Percentiles rank a stretch among this genome's conserved stretches.
Evolutionary conservation across 2,797 vertebrate species (phyloP).

Genomic region (Scolopax bukidnonensis): DNA sequence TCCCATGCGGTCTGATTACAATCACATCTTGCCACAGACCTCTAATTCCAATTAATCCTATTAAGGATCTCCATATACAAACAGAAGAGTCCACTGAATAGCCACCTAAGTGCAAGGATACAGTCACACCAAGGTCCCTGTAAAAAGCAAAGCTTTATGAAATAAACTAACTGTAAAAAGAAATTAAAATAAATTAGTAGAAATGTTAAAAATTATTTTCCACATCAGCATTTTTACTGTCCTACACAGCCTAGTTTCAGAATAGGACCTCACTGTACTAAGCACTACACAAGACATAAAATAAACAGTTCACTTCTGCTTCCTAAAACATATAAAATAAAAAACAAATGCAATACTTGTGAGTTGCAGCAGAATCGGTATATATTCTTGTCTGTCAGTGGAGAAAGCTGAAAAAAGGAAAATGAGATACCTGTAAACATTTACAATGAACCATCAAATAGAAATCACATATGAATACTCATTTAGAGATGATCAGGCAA

Average conservation of each 20-base stretch:
- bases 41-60: background rate
- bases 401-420: background rate
- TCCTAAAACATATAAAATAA: background rate
- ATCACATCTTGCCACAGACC: background rate
- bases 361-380: background rate
- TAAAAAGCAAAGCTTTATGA: background rate
- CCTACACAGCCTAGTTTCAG: background rate
- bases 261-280: background rate
- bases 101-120: background rate
- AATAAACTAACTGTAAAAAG: background rate
- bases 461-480: background rate
- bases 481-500: background rate
- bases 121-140: background rate
- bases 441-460: background rate
- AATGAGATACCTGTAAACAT: background rate
- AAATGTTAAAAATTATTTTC: background rate
- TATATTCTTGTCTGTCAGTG: background rate
- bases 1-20: background rate
- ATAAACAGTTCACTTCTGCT: background rate
- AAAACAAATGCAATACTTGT: background rate
- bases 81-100: background rate
- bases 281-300: background rate
- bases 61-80: background rate
- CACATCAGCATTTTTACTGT: background rate
- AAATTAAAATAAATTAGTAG: background rate